Percentiles rank a stretch among this genome's conserved stretches.
phyloP scores from a whole-genome alignment of 2,888 invertebrate species.

The Caradrina clavipalpis region DNA sequence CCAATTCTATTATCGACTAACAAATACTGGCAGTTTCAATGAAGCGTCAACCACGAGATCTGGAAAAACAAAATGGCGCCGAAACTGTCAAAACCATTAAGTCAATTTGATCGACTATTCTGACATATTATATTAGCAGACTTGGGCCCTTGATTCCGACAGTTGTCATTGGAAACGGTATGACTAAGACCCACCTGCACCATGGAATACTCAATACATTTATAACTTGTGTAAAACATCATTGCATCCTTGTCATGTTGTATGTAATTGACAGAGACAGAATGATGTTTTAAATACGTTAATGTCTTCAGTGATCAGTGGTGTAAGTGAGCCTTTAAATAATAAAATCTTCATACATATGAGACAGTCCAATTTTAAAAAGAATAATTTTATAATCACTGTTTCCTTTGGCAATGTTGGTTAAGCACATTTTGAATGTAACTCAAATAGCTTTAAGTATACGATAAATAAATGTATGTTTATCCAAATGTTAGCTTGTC shows the following conservation, averaged over 20 bases:
- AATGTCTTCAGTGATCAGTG: not conserved
- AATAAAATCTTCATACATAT: conserved; percentile 24
- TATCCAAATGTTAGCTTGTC: conserved; percentile 60
- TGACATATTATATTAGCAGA: not conserved
- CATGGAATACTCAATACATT: not conserved
- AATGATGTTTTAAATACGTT: not conserved
- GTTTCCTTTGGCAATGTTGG: conserved; percentile 43
- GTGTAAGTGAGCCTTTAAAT: not conserved
- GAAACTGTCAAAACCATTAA: not conserved
- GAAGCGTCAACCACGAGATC: too few species aligned
- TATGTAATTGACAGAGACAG: not conserved
- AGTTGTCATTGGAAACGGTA: conserved; percentile 39
- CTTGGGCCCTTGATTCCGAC: conserved; percentile 6
- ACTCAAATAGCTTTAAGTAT: conserved; percentile 64
- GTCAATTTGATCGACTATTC: not conserved
- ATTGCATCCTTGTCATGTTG: not conserved
- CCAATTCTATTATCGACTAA: too few species aligned
- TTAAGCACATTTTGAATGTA: conserved; percentile 61
- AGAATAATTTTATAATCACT: conserved; percentile 22
- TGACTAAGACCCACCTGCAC: not conserved
- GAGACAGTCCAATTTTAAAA: conserved; percentile 57
- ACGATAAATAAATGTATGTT: conserved; percentile 49
- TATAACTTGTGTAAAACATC: not conserved
- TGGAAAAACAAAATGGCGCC: too few species aligned
- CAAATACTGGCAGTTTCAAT: too few species aligned